A percentile compares a stretch with the other conserved stretches of the same genome.
phyloP scores from a whole-genome alignment of 2,797 vertebrate genomes.

The Platalea minor region DNA sequence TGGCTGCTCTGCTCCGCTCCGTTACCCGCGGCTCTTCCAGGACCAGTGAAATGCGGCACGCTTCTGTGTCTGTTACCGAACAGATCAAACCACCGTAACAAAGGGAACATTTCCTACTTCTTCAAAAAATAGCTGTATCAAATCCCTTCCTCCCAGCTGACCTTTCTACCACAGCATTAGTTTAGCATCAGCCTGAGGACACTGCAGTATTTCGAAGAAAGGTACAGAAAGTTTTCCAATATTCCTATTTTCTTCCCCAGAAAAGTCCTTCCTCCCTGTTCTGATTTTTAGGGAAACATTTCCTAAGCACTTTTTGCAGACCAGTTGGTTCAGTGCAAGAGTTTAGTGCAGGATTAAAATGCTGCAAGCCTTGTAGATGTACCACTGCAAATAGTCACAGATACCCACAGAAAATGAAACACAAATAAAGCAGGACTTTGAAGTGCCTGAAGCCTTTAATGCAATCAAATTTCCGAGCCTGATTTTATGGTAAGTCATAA shows the following conservation, averaged over 20 bases:
- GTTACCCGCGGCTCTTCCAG: not conserved
- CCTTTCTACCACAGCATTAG: not conserved
- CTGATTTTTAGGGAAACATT: not conserved
- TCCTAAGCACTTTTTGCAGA: not conserved
- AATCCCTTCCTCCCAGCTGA: not conserved
- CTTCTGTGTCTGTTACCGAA: not conserved
- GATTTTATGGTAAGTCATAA: not conserved
- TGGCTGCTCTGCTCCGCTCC: not conserved
- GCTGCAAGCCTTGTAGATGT: not conserved
- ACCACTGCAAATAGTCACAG: not conserved
- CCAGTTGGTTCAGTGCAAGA: not conserved
- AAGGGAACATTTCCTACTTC: not conserved
- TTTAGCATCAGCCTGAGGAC: not conserved
- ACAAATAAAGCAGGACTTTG: not conserved
- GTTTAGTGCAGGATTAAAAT: not conserved
- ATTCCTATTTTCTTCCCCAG: not conserved
- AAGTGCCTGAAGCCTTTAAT: not conserved
- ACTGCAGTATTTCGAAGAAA: not conserved
- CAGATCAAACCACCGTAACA: not conserved
- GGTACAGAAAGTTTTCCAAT: not conserved
- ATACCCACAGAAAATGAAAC: not conserved
- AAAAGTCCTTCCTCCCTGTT: not conserved
- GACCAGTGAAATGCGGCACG: not conserved
- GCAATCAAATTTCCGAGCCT: not conserved
- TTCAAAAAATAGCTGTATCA: not conserved